These are phyloP conservation scores for Eupeodes corollae DNA, from an alignment of 1,140 invertebrate genomes.

Conservation along the genomic window DNA sequence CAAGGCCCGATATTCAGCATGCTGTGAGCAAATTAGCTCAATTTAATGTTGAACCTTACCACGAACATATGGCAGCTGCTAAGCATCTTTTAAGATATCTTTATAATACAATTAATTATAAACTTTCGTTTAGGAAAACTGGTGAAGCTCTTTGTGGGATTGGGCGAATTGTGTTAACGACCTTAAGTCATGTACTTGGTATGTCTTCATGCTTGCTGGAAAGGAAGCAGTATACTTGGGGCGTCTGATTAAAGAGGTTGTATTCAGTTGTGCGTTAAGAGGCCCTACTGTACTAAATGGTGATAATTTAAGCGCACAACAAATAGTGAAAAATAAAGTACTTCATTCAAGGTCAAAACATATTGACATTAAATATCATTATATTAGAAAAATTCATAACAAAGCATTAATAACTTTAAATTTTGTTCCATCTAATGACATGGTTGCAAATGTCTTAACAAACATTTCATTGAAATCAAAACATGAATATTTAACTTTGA, in stretches of 20 bases:
- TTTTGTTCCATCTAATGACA: neutral
- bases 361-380: no score
- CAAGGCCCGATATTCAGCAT: conserved; percentile 5
- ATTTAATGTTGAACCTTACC: neutral
- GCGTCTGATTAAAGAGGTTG: no score
- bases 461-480: neutral
- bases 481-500: neutral
- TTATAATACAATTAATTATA: no score
- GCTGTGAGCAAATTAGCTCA: conserved; percentile 1
- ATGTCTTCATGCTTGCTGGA: no score
- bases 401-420: neutral
- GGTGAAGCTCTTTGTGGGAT: no score
- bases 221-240: no score
- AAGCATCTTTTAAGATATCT: neutral
- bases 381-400: no score
- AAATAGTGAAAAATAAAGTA: neutral
- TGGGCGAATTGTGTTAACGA: no score
- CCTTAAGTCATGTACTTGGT: no score
- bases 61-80: neutral
- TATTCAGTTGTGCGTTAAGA: no score
- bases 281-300: no score
- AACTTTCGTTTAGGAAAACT: no score
- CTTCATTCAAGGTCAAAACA: neutral
- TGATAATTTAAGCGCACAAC: neutral
- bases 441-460: conserved; percentile 1